Percentiles rank a stretch among this genome's conserved stretches.
phyloP scores from a whole-genome alignment of 2,113 vertebrate species.

The Ceyx cyanopectus region DNA sequence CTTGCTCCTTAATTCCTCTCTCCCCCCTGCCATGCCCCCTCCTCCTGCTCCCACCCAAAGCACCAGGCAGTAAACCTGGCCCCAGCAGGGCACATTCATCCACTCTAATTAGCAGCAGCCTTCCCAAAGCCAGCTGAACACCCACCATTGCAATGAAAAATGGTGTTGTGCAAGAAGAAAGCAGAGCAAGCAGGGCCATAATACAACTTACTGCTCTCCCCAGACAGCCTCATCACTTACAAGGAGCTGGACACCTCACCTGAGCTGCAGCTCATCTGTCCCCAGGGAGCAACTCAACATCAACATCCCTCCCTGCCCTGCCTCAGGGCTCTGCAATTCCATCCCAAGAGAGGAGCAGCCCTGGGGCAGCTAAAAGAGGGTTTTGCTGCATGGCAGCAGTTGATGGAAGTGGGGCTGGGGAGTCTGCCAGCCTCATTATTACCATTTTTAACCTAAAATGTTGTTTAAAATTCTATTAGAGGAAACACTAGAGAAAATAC shows the following conservation, averaged over 20 bases:
- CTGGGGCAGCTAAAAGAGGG: not conserved
- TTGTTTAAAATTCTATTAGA: not conserved
- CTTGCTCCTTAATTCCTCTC: not conserved
- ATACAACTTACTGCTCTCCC: not conserved
- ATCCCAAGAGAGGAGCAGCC: not conserved
- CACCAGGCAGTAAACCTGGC: not conserved
- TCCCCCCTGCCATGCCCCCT: not conserved
- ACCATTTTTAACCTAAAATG: not conserved
- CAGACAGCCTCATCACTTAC: not conserved
- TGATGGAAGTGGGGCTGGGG: not conserved
- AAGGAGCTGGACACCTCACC: not conserved
- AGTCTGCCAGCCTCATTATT: fast-evolving
- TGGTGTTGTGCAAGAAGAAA: not conserved
- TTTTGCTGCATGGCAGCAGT: not conserved
- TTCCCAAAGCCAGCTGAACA: conserved; percentile 39
- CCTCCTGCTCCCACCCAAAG: not conserved
- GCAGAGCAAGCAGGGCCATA: not conserved
- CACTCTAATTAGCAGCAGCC: conserved; percentile 52
- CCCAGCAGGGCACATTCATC: conserved; percentile 7
- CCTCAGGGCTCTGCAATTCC: not conserved
- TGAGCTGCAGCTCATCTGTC: not conserved
- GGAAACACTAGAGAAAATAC: not conserved
- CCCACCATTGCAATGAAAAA: conserved; percentile 35
- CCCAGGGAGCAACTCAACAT: not conserved
- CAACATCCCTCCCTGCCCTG: not conserved